Base-by-base conservation (phyloP, 2,888 invertebrate species). In the Cheilosia scutellata region DNA sequence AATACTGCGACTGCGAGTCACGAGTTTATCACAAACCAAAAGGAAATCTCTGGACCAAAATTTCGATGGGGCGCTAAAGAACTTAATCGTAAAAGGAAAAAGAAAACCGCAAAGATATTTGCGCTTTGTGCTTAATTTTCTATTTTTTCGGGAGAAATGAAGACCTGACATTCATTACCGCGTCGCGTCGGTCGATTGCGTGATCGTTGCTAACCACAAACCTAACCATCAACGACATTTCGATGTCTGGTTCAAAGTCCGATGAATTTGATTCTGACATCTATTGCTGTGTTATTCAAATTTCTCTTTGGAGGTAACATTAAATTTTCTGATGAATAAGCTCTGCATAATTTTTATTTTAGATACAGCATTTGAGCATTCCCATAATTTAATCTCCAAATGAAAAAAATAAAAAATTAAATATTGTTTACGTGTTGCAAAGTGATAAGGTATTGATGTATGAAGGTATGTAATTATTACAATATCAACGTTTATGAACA, bases 241-340 rank as follows among this genome's bases (percentile, higher is more conserved):
- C 31, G 47, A 47, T 47, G 7, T n/a, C n/a, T 9, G 44, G 68
- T 40, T 42, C 55, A 68, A 68, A 68, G 68, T 68, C 68, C 42
- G 53, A 68, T 44, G 29, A 68, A 68, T 42, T 42, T 42, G 16
- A 53, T 42, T 55, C 33, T 51, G 53, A 27, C 29, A 13, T 53
- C 9, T n/a, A 6, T 33, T 37, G 37, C 11, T 37, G 11, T 4
- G 11, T 4, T 37, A 55, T 55, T 66, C 53, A 66, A 53, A 53
- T 66, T 66, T 65, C 65, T 65, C 65, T 65, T 65, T 27, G 3
- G 27, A n/a, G 51, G 20, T 20, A 20, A 37, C 25, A 7, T 49
- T 37, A 27, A 27, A 51, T 65, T 65, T 65, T 51, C 65, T 65
- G 51, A 65, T 65, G 65, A 65, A 37, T 53, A n/a, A 53, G 53